Evolutionary conservation across 2,113 vertebrate genomes (phyloP).

Genomic region (Coregonus clupeaformis): DNA sequence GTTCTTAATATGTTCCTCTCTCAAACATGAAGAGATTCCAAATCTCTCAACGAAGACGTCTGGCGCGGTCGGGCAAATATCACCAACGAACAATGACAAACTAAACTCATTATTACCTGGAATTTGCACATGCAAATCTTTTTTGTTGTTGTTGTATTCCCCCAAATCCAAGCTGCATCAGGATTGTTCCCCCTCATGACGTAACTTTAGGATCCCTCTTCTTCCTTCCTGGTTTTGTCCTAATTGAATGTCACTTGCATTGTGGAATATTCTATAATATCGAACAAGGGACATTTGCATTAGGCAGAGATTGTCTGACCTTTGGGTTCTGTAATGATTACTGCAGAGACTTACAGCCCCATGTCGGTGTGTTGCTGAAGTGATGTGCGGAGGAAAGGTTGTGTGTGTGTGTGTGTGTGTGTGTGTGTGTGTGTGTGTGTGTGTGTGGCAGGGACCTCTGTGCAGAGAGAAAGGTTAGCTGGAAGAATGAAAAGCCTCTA

Average conservation of each 20-base stretch:
- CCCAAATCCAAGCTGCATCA: neutral
- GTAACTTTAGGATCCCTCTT: neutral
- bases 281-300: slow-evolving; percentile 84
- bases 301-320: slow-evolving; percentile 80
- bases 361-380: slow-evolving; percentile 60
- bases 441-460: slow-evolving; percentile 33
- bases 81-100: no score
- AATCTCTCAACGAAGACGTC: no score
- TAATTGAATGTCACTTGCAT: slow-evolving; percentile 78
- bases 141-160: no score
- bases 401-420: neutral
- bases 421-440: neutral
- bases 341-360: slow-evolving; percentile 62
- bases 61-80: no score
- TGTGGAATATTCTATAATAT: slow-evolving; percentile 75
- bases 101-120: no score
- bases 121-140: no score
- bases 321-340: slow-evolving; percentile 89
- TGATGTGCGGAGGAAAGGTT: slow-evolving; percentile 32
- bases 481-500: slow-evolving; percentile 20
- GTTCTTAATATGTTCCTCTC: no score
- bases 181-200: neutral
- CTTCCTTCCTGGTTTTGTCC: slow-evolving; percentile 47
- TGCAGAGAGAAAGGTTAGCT: slow-evolving; percentile 73
- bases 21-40: no score